Evolutionary conservation across 2,888 invertebrate genomes (phyloP).

Genomic region (Teleogryllus oceanicus): DNA sequence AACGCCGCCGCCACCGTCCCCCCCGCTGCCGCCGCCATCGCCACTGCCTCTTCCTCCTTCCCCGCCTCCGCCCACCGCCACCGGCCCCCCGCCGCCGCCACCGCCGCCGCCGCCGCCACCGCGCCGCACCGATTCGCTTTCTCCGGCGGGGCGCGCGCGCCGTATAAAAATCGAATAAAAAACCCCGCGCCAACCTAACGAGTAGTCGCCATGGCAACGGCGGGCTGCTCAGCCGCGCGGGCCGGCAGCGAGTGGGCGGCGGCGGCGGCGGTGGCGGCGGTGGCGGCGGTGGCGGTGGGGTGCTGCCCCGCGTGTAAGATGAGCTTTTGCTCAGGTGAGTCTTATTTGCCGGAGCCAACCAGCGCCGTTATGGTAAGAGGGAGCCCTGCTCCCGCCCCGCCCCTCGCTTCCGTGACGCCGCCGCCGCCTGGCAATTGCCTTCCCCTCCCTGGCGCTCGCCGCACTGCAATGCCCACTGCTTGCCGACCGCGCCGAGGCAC

Average conservation of each 20-base stretch:
- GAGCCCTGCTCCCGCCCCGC: background rate
- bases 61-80: background rate
- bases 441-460: no score
- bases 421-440: no score
- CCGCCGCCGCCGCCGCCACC: background rate
- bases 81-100: background rate
- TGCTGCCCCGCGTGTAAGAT: constrained; percentile 20
- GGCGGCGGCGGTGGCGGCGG: background rate
- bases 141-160: constrained; percentile 5
- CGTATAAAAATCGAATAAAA: constrained; percentile 18
- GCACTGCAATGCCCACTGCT: no score
- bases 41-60: background rate
- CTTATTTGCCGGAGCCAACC: constrained; percentile 28
- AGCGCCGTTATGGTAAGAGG: constrained; percentile 26
- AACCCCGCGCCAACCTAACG: constrained; percentile 22
- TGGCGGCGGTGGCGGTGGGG: background rate
- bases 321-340: constrained; percentile 29
- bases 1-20: background rate
- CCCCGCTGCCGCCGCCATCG: background rate
- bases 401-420: no score
- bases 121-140: background rate
- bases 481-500: background rate
- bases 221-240: constrained; percentile 20
- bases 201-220: constrained; percentile 27
- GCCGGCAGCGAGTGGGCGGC: background rate